Evolutionary conservation across 2,888 invertebrate species (phyloP), one percentile per base, ranked within the genome.

Genomic region (Notodonta dromedarius): DNA sequence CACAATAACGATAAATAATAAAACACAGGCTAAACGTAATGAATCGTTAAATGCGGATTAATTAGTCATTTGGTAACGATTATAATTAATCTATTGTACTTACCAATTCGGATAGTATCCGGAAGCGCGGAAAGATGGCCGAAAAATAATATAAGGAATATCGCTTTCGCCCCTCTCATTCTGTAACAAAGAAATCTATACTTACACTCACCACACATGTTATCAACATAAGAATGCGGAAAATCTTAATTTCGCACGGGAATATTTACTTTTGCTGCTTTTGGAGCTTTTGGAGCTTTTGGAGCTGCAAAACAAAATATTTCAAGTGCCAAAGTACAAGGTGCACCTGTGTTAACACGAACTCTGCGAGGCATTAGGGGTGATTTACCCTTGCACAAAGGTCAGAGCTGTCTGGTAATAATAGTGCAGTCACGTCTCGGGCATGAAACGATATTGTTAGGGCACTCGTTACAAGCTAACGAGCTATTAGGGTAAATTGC

Each of bases 41-140:
- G 67, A 64, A 63, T 56, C 39, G 53, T 55, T 59, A 57, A 59
- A 56, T 58, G 59, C 24, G 46, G 52, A 56, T 60, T 65, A 50
- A 16, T 32, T 35, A 50, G 16, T 66, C 68, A 64, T 66, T 62
- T 63, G 8, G 14, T 16, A 16, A 70, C 61, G n/a, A 44, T 73
- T 12, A 59, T 64, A 61, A 70, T 73, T 62, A 68, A 60, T 44
- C 48, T 9, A 24, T 16, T 5, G 35, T 35, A 56, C 88, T 91
- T 84, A 94, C 94, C 94, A 82, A 94, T 94, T 82, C 94, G 85
- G 63, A 94, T 94, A n/a, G 94, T 94, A 69, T 94, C 94, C 51
- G 94, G 94, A 48, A 94, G 82, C 11, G 94, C 94, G 59, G 91
- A 93, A 56, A 94, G 89, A 73, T 92, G 89, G 39, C 92, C 91